Conservation (phyloP, 37 sponge, comb jelly and placozoan genomes). For the Diacarnus erythraeanus region DNA sequence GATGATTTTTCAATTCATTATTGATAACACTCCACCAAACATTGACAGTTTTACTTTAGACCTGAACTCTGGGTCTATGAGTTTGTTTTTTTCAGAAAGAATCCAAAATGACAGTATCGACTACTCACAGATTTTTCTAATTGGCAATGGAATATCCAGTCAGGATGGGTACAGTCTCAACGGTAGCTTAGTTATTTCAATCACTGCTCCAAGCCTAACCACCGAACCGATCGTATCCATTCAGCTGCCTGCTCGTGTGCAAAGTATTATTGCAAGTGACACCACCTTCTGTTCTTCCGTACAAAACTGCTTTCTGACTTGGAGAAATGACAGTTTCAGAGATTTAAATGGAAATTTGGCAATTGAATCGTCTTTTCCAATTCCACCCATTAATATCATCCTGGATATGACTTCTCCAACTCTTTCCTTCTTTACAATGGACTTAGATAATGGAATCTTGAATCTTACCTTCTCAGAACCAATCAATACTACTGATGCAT, state of each 20-base stretch:
- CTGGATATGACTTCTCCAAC: not conserved
- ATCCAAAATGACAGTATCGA: not conserved
- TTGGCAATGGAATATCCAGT: not conserved
- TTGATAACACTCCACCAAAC: not conserved
- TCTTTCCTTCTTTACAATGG: not conserved
- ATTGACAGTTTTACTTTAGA: not conserved
- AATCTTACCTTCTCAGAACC: conserved; percentile 11
- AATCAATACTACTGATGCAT: not conserved
- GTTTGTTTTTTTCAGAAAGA: not conserved
- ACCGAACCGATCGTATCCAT: no score
- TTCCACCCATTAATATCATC: not conserved
- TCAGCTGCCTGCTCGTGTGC: not conserved
- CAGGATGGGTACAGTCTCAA: not conserved
- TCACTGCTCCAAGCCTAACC: not conserved
- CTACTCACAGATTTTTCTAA: not conserved
- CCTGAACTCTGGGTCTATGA: conserved; percentile 11
- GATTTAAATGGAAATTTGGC: not conserved
- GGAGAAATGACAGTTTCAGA: not conserved
- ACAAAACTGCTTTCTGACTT: conserved; percentile 22
- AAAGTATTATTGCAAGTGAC: conserved; percentile 14
- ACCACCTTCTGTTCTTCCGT: conserved; percentile 19
- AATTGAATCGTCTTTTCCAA: not conserved
- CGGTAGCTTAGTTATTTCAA: not conserved
- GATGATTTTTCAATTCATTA: not conserved
- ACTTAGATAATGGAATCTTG: not conserved